Base-by-base conservation (phyloP, 2,797 vertebrate species). In the Macropodus opercularis region DNA sequence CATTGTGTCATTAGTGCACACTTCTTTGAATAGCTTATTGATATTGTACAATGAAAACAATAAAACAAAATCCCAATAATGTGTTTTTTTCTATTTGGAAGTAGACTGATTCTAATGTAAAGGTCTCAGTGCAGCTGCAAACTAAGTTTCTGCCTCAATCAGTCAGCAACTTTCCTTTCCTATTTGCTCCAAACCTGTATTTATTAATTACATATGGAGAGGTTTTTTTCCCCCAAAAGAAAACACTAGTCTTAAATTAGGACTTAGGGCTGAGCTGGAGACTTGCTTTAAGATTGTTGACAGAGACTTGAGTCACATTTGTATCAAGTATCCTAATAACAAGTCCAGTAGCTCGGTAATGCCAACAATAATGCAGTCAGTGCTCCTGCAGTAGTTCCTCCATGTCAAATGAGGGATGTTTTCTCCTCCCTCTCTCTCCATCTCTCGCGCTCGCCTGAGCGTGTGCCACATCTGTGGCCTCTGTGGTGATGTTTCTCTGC, bases 401-500 rank as follows among this genome's bases (percentile, higher is more conserved):
- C 46, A 78, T 77, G 82, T 81, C 79, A 80, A 67, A 70, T 76
- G 69, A 73, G 68, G 74, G 69, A 55, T 83, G 75, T 81, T 82
- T 79, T 55, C 74, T 79, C 62, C 76, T 81, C 77, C 80, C 68
- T 79, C 79, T 77, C 61, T 56, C 65, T 62, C 65, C 61, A 56
- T 84, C 75, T 44, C 69, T 64, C 69, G 86, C 83, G 75, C 68
- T 72, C 86, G 69, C 62, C 78, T 90, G 90, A 91, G 80, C 66
- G 77, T 84, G 89, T 91, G 90, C 92, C 92, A 92, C 91, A 92
- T 91, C 89, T 92, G 93, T 87, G 93, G 93, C 86, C 79, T 79
- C 86, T 92, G 92, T 81, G 93, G 92, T 92, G 90, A 93, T 94
- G 93, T 94, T 94, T 91, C 92, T 89, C 91, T 90, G 92, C 93